Base-by-base conservation (phyloP, 1,140 invertebrate genomes). In the Pissodes strobi region DNA sequence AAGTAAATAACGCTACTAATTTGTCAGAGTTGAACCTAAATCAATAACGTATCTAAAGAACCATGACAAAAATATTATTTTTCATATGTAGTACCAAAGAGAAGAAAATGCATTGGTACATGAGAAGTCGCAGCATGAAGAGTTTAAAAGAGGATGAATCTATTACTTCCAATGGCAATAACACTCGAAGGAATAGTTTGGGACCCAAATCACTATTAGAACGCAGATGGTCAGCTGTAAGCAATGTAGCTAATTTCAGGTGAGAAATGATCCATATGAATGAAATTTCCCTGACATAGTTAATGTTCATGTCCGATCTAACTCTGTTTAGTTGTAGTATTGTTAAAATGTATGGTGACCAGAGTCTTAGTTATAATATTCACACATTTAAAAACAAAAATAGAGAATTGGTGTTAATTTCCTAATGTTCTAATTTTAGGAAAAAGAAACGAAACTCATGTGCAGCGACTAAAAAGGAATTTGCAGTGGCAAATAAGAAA, bases 31-130 rank as follows among this genome's bases (percentile, higher is more conserved):
- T n/a, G n/a, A n/a, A n/a, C n/a, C n/a, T n/a, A n/a, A n/a, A n/a
- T n/a, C n/a, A n/a, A n/a, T n/a, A n/a, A n/a, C n/a, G n/a, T n/a
- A n/a, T n/a, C n/a, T n/a, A n/a, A n/a, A n/a, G n/a, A n/a, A n/a
- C n/a, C n/a, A n/a, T n/a, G n/a, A n/a, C n/a, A n/a, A n/a, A n/a
- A n/a, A n/a, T n/a, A n/a, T n/a, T n/a, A n/a, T n/a, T n/a, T n/a
- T n/a, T n/a, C n/a, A n/a, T n/a, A n/a, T 65, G 23, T 59, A 57
- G 56, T 34, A 58, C 76, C 71, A 73, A 76, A 81, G 81, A 77
- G 77, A 83, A 82, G 77, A 82, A 79, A 80, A 80, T 59, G 75
- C 77, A 75, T 67, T 72, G 74, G 82, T 70, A 79, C 79, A 48
- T 78, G 78, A 64, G 78, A 77, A 70, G 76, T 77, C 64, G 66